A percentile compares a stretch with the other conserved stretches of the same genome.
Conservation (phyloP, 2,113 vertebrate species). For the Tamias sibiricus region DNA sequence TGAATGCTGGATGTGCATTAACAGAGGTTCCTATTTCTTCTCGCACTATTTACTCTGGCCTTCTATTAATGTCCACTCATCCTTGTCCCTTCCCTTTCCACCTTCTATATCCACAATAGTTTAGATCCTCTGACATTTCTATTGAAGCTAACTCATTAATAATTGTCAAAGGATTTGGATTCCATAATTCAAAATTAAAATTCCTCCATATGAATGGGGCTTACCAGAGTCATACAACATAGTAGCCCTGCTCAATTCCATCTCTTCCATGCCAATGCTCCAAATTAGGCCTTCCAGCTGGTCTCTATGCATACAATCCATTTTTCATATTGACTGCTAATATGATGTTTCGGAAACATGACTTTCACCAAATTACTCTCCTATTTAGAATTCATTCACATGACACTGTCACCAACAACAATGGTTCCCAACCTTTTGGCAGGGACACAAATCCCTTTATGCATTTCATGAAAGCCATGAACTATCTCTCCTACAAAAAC, state of each 20-base stretch:
- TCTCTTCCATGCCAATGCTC: not conserved
- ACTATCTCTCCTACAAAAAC: slow-evolving; percentile 33
- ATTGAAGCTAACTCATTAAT: not conserved
- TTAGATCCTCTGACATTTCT: not conserved
- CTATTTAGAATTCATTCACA: slow-evolving; percentile 55
- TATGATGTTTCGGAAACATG: slow-evolving; percentile 59
- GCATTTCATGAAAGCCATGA: slow-evolving; percentile 54
- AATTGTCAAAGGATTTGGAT: slow-evolving; percentile 48
- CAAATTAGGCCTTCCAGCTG: slow-evolving; percentile 5
- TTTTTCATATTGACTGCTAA: slow-evolving; percentile 40
- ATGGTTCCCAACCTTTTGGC: slow-evolving; percentile 28
- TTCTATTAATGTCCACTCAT: slow-evolving; percentile 4
- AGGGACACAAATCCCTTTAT: slow-evolving; percentile 6
- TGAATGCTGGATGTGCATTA: not conserved
- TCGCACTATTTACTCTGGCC: not conserved
- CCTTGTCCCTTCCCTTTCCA: not conserved
- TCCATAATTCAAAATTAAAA: slow-evolving; percentile 63
- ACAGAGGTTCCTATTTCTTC: not conserved
- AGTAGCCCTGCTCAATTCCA: not conserved
- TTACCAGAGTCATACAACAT: not conserved
- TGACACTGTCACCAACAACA: slow-evolving; percentile 34
- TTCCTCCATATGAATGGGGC: slow-evolving; percentile 9
- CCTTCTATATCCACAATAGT: not conserved
- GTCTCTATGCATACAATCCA: not conserved
- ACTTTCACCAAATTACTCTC: slow-evolving; percentile 47